Conservation (phyloP, 2,113 vertebrate species). For the Pimephales promelas region DNA sequence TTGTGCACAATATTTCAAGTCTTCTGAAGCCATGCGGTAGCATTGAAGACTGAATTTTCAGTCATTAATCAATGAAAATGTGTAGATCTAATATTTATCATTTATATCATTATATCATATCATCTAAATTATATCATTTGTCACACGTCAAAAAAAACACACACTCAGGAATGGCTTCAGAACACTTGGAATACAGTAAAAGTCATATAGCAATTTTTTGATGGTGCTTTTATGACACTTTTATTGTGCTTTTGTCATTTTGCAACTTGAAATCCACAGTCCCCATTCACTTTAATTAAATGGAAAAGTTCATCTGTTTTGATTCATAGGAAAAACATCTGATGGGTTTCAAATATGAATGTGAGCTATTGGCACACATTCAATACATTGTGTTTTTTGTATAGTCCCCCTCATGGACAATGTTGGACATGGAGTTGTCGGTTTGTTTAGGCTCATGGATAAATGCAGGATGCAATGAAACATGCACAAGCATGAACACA, state of each 20-base stretch:
- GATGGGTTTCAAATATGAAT: not conserved
- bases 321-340: not conserved
- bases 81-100: too few species aligned
- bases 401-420: not conserved
- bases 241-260: not conserved
- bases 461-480: not conserved
- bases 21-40: not conserved
- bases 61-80: not conserved
- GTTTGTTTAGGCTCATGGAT: not conserved
- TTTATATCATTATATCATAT: too few species aligned
- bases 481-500: not conserved
- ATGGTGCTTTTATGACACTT: too few species aligned
- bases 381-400: not conserved
- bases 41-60: not conserved
- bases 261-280: not conserved
- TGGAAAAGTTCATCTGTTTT: not conserved
- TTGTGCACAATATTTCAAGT: not conserved
- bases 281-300: not conserved
- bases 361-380: not conserved
- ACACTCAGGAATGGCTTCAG: not conserved
- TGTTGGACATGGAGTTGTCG: not conserved
- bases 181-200: not conserved
- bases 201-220: not conserved
- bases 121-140: not conserved
- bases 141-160: not conserved